These are phyloP conservation scores for Lutjanus argentimaculatus DNA, from an alignment of 2,797 vertebrate species.

Conservation along the genomic window DNA sequence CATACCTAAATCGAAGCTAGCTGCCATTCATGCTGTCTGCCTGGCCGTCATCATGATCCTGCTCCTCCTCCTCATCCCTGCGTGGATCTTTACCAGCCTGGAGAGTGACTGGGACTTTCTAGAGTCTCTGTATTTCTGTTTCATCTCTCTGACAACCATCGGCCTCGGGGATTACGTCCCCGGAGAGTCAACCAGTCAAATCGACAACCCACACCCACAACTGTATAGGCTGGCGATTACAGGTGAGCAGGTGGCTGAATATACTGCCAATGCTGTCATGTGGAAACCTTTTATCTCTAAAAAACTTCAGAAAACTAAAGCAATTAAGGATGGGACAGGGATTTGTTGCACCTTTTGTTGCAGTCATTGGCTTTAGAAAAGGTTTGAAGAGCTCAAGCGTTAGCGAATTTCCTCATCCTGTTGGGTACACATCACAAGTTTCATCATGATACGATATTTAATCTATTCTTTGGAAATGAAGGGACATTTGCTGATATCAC, in stretches of 20 bases:
- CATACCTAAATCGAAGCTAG: constrained; percentile 87
- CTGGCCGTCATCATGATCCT: constrained; percentile 84
- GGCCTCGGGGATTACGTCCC: constrained; percentile 98
- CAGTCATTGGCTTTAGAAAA: neutral
- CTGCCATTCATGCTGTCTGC: constrained; percentile 86
- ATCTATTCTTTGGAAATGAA: too few species aligned
- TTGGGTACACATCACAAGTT: neutral
- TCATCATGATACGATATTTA: too few species aligned
- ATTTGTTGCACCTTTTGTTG: neutral
- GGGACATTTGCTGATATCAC: too few species aligned
- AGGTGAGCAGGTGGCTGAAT: constrained; percentile 83
- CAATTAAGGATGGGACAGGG: neutral
- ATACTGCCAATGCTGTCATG: neutral
- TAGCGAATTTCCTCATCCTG: neutral
- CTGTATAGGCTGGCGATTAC: constrained; percentile 96
- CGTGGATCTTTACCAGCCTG: constrained; percentile 89
- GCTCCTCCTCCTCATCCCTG: constrained; percentile 92
- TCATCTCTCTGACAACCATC: constrained; percentile 98
- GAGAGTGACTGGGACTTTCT: constrained; percentile 96
- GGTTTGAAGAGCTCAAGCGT: neutral
- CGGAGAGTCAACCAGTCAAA: constrained; percentile 89
- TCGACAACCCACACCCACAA: constrained; percentile 87
- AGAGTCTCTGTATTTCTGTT: constrained; percentile 98
- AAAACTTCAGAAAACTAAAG: neutral
- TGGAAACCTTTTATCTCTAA: constrained; percentile 3